Evolutionary conservation across 2,113 vertebrate genomes (phyloP), one percentile per base, ranked within the genome.

Genomic region (Todiramphus chloris): DNA sequence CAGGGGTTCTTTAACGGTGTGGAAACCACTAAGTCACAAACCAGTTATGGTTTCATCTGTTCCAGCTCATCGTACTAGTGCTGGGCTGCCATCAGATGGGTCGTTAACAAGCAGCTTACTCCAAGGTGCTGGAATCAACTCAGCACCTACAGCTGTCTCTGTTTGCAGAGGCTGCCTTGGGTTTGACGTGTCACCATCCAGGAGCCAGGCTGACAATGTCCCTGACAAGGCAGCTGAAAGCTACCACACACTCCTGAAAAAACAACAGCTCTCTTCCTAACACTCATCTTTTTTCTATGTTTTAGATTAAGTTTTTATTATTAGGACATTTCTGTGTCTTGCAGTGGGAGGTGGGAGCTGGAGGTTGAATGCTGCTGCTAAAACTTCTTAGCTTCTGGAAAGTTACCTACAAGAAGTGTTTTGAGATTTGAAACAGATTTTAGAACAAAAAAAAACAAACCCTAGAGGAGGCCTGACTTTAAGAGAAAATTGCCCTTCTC

Each of bases 61-160:
- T 97, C 82, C 48, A 85, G 94, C 91, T 90, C 90, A 87, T 93
- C 77, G 94, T 12, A 1, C 93, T 91, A 21, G 11, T 50, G 87
- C 62, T 89, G 73, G 73, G 50, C 83, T 88, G 58, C 75, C 86
- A 94, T 90, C 87, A 88, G 93, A 82, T 23, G 5, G 66, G 90
- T 94, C 81, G 30, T 63, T 90, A 85, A 63, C 64, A 24, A 74
- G n/a, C 59, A 51, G 8, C 64, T 72, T 16, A 25, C 28, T 51
- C 67, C 8, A 58, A 68, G 66, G 25, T 11, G 44, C 27, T 28
- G 31, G 23, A 56, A 83, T 37, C 37, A 72, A 70, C 66, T 66
- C 39, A 33, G 39, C 66, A 62, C 59, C 51, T n/a, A 56, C 44
- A 58, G 75, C 43, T 55, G n/a, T 39, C 48, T 30, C 72, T 4